Percentiles rank a stretch among this genome's conserved stretches.
Evolutionary conservation across 2,797 vertebrate genomes (phyloP).

Genomic region (Parauchenoglanis punctatus): DNA sequence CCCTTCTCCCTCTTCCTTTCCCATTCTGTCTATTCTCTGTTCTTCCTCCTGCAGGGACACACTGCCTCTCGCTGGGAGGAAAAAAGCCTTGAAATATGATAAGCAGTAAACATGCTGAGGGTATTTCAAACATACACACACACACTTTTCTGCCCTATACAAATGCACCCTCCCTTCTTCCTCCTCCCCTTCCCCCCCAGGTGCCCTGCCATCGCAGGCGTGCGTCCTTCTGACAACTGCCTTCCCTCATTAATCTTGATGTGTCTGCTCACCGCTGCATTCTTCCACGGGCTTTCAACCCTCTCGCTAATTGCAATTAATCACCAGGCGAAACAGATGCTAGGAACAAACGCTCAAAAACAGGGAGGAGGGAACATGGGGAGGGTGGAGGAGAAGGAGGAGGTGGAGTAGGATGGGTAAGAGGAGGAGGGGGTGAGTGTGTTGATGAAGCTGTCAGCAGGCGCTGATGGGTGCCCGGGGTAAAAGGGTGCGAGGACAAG

Average conservation of each 20-base stretch:
- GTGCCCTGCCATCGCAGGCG: conserved; percentile 51
- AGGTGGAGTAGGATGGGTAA: conserved; percentile 53
- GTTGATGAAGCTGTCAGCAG: conserved; percentile 86
- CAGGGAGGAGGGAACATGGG: conserved; percentile 57
- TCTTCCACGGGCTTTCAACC: conserved; percentile 96
- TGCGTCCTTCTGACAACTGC: conserved; percentile 80
- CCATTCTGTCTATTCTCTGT: conserved; percentile 25
- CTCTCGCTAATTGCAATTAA: conserved; percentile 98
- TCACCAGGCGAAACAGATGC: conserved; percentile 98
- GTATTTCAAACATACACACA: conserved; percentile 17
- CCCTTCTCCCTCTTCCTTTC: conserved; percentile 6
- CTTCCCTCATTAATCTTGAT: conserved; percentile 95
- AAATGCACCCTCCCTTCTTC: not conserved
- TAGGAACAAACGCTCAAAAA: conserved; percentile 84
- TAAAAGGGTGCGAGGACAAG: conserved; percentile 33
- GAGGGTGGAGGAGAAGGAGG: conserved; percentile 34
- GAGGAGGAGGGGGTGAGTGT: conserved; percentile 62
- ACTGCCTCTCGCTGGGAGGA: conserved; percentile 46
- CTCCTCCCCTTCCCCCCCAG: conserved; percentile 35
- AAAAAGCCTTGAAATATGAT: conserved; percentile 50
- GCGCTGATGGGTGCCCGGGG: conserved; percentile 62
- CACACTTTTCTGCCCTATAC: conserved; percentile 1
- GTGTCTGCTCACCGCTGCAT: conserved; percentile 90
- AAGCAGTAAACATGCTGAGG: conserved; percentile 51
- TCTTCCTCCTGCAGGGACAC: conserved; percentile 47